phyloP scores from a whole-genome alignment of 2,113 vertebrate species.

The Paralichthys olivaceus region DNA sequence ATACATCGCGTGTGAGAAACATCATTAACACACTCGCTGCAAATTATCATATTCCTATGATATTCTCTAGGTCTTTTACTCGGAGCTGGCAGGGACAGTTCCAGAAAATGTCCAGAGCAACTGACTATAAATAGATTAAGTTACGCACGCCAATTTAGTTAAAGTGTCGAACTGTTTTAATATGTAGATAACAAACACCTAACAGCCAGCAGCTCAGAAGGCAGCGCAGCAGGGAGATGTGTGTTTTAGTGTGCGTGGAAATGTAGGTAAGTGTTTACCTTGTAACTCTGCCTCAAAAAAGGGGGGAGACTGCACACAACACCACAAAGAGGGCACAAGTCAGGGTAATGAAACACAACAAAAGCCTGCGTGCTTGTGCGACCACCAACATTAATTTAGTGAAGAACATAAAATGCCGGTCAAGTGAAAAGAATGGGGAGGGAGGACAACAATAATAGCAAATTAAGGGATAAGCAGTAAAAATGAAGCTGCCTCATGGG shows the following conservation, averaged over 20 bases:
- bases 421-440: slow-evolving; percentile 24
- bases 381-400: slow-evolving; percentile 11
- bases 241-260: neutral
- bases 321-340: neutral
- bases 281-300: neutral
- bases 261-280: neutral
- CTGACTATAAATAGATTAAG: neutral
- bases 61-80: too few species aligned
- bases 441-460: slow-evolving; percentile 25
- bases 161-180: slow-evolving; percentile 4
- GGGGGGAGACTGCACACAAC: neutral
- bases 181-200: slow-evolving; percentile 25
- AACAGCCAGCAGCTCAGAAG: neutral
- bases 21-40: too few species aligned
- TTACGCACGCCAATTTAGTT: neutral
- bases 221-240: too few species aligned
- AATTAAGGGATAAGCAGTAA: slow-evolving; percentile 29
- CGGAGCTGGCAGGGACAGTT: too few species aligned
- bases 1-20: too few species aligned
- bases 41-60: too few species aligned
- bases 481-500: slow-evolving; percentile 30
- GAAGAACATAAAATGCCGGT: slow-evolving; percentile 29
- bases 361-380: neutral
- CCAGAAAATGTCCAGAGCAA: too few species aligned
- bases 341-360: slow-evolving; percentile 3